Conservation (phyloP, 2,113 vertebrate species). For the Egretta garzetta region DNA sequence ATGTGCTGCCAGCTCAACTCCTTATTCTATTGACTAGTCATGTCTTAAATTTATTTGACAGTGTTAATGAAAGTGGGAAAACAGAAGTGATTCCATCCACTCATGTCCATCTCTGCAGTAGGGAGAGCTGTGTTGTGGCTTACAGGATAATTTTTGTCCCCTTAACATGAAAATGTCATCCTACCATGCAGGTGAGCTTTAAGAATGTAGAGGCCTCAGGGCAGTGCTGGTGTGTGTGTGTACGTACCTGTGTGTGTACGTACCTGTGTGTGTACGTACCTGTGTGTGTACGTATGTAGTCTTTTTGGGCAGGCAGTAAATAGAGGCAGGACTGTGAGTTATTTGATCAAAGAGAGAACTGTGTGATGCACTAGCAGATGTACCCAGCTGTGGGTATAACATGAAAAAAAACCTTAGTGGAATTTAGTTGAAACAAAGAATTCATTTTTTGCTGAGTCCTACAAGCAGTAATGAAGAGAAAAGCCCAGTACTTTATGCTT, state of each 20-base stretch:
- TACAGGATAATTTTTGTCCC: background rate
- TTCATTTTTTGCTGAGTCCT: background rate
- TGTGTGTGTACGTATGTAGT: too few relatives aligned
- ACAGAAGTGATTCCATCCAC: background rate
- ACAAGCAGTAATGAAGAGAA: background rate
- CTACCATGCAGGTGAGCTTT: background rate
- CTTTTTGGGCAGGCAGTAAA: background rate
- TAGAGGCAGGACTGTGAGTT: background rate
- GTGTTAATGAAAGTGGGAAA: background rate
- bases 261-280: too few relatives aligned
- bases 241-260: accelerated
- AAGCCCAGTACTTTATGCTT: background rate
- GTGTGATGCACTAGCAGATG: background rate
- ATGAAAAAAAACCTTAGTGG: background rate
- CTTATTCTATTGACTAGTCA: background rate
- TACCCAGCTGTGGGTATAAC: background rate
- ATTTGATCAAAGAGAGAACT: background rate
- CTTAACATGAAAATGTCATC: background rate
- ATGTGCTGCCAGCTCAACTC: background rate
- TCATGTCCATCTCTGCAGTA: background rate
- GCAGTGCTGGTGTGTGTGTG: background rate
- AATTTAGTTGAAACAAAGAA: background rate
- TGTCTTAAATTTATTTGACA: background rate
- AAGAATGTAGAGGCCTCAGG: background rate
- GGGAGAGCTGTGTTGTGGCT: background rate